A percentile compares a stretch with the other conserved stretches of the same genome.
phyloP scores from a whole-genome alignment of 1,140 invertebrate genomes.

The Sitobion miscanthi region DNA sequence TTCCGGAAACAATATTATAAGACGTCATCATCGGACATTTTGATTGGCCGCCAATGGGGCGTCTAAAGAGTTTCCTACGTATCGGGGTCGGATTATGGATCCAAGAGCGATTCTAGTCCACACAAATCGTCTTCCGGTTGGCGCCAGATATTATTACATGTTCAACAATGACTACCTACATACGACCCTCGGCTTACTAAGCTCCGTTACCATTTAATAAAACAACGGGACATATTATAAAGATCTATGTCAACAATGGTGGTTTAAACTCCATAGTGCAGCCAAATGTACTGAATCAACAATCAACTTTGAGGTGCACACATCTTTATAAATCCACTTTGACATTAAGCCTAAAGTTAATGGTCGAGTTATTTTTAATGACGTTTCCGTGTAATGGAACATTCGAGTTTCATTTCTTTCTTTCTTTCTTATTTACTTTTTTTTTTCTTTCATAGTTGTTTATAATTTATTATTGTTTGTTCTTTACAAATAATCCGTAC shows the following conservation, averaged over 20 bases:
- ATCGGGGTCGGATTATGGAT: neutral
- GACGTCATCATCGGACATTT: neutral
- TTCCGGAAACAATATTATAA: neutral
- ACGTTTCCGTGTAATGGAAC: neutral
- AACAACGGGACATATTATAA: neutral
- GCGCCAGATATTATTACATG: conserved; percentile 12
- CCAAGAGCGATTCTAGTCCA: neutral
- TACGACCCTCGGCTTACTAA: neutral
- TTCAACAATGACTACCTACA: neutral
- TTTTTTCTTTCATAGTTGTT: neutral
- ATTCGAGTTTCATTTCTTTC: neutral
- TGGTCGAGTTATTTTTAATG: conserved; percentile 35
- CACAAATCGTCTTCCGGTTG: neutral
- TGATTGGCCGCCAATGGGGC: neutral
- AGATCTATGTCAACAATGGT: neutral
- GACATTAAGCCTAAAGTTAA: conserved; percentile 4
- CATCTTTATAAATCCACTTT: neutral
- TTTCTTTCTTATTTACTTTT: neutral
- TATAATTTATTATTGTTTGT: conserved; percentile 1
- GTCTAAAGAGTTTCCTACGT: neutral
- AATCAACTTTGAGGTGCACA: neutral
- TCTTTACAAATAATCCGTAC: neutral
- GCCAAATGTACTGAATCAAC: conserved; percentile 14
- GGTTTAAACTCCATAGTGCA: neutral
- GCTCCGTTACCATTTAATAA: neutral